Percentiles rank a stretch among this genome's conserved stretches.
These are phyloP conservation scores for Rynchops niger DNA, from an alignment of 2,113 vertebrate species.

Conservation along the genomic window DNA sequence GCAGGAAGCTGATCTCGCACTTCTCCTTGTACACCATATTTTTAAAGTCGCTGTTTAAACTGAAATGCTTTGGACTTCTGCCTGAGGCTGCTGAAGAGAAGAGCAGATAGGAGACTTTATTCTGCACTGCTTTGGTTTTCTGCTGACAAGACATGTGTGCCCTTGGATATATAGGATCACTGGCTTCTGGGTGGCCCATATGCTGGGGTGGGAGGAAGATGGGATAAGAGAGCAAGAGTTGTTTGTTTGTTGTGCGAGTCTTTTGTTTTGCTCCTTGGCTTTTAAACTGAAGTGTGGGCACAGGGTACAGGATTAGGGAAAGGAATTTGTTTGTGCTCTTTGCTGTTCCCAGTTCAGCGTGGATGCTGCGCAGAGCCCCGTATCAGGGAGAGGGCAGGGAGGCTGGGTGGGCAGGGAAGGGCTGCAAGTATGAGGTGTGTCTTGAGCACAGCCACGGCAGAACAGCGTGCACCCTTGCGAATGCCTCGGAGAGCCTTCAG, in stretches of 20 bases:
- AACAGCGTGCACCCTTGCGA: neutral
- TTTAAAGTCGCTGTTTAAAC: constrained; percentile 13
- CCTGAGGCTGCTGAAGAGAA: constrained; percentile 17
- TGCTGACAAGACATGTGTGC: neutral
- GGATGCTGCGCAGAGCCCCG: rapidly evolving
- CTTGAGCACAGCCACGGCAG: neutral
- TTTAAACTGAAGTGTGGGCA: constrained; percentile 18
- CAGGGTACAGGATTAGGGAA: neutral
- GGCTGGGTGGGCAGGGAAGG: neutral
- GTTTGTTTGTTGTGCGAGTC: neutral
- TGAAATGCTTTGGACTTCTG: constrained; percentile 20
- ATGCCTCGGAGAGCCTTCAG: neutral
- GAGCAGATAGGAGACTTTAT: constrained; percentile 14
- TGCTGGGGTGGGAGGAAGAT: neutral
- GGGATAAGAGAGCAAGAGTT: neutral
- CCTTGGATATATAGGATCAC: neutral
- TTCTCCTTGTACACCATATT: neutral
- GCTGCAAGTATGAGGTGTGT: constrained; percentile 35
- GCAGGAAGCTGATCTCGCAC: neutral
- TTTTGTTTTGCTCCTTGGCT: constrained; percentile 20
- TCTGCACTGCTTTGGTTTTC: neutral
- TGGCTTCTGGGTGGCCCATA: constrained; percentile 39
- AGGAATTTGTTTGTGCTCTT: constrained; percentile 41
- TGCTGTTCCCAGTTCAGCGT: neutral
- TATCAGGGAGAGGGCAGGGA: neutral